Conservation (phyloP, 2,797 vertebrate genomes). For the Clamator glandarius region DNA sequence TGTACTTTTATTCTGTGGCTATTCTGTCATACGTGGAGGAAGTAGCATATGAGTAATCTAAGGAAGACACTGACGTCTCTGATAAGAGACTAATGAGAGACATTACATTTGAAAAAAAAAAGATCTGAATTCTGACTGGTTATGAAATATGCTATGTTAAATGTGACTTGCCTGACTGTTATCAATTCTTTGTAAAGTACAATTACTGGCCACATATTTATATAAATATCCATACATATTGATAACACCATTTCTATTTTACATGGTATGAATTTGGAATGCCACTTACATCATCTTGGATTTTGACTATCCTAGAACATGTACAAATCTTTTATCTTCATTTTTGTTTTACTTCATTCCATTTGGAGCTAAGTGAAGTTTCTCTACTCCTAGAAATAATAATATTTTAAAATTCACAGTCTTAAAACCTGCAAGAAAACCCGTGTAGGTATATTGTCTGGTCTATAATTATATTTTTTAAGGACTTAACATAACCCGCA, state of each 20-base stretch:
- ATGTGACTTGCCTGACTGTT: slow-evolving; percentile 36
- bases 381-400: neutral
- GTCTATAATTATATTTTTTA: neutral
- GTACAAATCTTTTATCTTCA: neutral
- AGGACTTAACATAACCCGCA: neutral
- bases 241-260: neutral
- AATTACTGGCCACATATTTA: neutral
- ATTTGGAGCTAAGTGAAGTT: neutral
- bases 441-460: neutral
- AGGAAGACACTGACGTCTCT: slow-evolving; percentile 72
- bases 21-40: slow-evolving; percentile 78
- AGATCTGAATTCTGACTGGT: slow-evolving; percentile 5
- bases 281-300: neutral
- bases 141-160: slow-evolving; percentile 43
- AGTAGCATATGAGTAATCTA: slow-evolving; percentile 74
- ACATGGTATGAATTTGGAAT: neutral
- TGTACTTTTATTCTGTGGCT: slow-evolving; percentile 76
- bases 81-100: slow-evolving; percentile 72
- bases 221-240: neutral
- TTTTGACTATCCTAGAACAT: neutral
- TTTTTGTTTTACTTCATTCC: neutral
- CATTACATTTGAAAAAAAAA: neutral
- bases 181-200: neutral
- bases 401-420: neutral
- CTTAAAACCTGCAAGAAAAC: neutral